Conservation (phyloP, 1,140 invertebrate species). For the Pogonomyrmex californicus region DNA sequence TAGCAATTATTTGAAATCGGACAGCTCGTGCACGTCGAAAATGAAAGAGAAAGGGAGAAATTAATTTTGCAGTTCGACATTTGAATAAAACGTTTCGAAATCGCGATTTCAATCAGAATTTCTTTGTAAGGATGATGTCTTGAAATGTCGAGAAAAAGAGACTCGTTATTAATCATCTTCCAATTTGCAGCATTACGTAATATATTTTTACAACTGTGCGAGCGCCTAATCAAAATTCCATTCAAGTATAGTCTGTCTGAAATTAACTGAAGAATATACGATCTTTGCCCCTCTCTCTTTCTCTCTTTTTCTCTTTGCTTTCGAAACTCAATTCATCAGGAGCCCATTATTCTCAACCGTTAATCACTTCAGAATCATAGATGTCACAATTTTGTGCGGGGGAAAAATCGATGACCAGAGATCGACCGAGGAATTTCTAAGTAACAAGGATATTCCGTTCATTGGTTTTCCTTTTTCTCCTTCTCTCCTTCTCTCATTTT, state of each 20-base stretch:
- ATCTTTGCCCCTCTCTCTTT: not conserved
- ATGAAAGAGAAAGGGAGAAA: not conserved
- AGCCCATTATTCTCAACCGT: not conserved
- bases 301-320: not conserved
- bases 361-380: constrained; percentile 9
- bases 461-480: not conserved
- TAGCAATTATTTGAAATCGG: constrained; percentile 6
- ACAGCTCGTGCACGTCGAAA: not conserved
- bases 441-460: not conserved
- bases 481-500: not conserved
- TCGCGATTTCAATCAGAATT: too few species aligned
- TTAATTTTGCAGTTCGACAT: not conserved
- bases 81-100: too few species aligned
- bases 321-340: not conserved
- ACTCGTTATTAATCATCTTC: too few species aligned
- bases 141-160: too few species aligned
- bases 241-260: not conserved
- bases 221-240: not conserved
- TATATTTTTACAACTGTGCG: not conserved
- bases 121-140: too few species aligned
- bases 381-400: not conserved
- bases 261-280: not conserved
- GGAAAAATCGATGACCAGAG: not conserved
- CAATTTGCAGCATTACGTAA: too few species aligned
- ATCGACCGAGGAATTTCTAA: not conserved